Evolutionary conservation across 2,797 vertebrate genomes (phyloP), one percentile per base, ranked within the genome.

Genomic region (Amphiprion clarkii): DNA sequence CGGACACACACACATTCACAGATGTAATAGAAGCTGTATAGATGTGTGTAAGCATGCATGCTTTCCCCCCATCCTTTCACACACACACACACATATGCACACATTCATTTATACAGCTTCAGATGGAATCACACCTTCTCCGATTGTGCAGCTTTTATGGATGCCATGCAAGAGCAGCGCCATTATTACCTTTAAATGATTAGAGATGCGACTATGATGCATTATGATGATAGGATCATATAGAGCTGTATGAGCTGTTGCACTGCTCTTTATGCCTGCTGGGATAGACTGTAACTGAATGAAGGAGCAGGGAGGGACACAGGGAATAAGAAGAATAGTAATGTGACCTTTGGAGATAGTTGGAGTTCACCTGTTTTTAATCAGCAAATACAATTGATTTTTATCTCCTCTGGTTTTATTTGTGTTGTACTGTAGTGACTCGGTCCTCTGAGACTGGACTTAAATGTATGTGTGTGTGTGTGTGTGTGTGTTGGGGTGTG

Each of bases 331-430:
- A 91, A 88, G 91, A 92, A 93, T 92, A 92, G 90, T 91, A 90
- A 94, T 93, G 91, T 92, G 91, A 94, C 92, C 93, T 93, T 92
- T 92, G 83, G 86, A 93, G 91, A 92, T 92, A 91, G 90, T 93
- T 92, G 70, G 91, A 92, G 89, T 93, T 94, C 91, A 91, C 88
- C 92, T 91, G 90, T 92, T 93, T 94, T 93, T 94, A 94, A 94
- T 94, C 93, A 94, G 91, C 90, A 92, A 90, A 92, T 92, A 92
- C 91, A 90, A 94, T 94, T 93, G 93, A 93, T 92, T 94, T 94
- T 90, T 90, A 91, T 91, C 88, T 91, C 72, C 86, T 86, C 87
- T 54, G 84, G 88, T 92, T 93, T 91, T 93, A 93, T 92, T 93
- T 92, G 92, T 91, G 89, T 90, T 87, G 83, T 75, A 86, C 88